Base-by-base conservation (phyloP, 1,140 invertebrate species). In the Leptoteleia sp. region DNA sequence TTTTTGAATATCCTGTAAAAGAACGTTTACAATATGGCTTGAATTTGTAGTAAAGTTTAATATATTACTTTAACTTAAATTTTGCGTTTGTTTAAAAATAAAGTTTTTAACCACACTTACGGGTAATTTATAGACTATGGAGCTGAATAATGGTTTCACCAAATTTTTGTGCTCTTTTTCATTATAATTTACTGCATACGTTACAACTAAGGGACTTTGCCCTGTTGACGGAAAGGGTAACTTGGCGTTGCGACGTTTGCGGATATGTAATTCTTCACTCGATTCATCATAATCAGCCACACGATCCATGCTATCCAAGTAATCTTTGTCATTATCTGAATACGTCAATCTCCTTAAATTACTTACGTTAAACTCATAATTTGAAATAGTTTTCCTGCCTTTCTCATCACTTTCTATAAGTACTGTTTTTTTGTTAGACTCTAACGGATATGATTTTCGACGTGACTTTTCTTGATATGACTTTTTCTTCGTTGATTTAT, bases 101-200 rank as follows among this genome's bases (percentile, higher is more conserved):
- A 25, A 25, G 22, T 25, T 25, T n/a, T n/a, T n/a, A n/a, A n/a
- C n/a, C n/a, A 31, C 40, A 83, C 87, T 84, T 84, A 92, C 92
- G 72, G 91, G 88, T 22, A 91, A 89, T 76, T 89, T 89, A 84
- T 99, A 99, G 5, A 99, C 97, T 64, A 99, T 96, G 16, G 94
- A 96, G 50, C 96, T 98, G 88, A 98, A 98, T 17, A 95, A 92
- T 0, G 98, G 98, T 35, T 95, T 96, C 1, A 99, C 95, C 92
- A 93, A 97, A 78, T 93, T 93, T 22, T 89, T 91, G 83, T 95
- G 93, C 29, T 92, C 89, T 33, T 92, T 90, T n/a, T 92, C 89
- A 77, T 97, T 91, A 86, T 96, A 96, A 90, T 98, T 98, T 19
- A 92, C 88, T 0, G 96, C 95, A 83, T 95, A 95, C 15, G 90